Conservation (phyloP, 2,888 invertebrate genomes). For the Seira ritae region DNA sequence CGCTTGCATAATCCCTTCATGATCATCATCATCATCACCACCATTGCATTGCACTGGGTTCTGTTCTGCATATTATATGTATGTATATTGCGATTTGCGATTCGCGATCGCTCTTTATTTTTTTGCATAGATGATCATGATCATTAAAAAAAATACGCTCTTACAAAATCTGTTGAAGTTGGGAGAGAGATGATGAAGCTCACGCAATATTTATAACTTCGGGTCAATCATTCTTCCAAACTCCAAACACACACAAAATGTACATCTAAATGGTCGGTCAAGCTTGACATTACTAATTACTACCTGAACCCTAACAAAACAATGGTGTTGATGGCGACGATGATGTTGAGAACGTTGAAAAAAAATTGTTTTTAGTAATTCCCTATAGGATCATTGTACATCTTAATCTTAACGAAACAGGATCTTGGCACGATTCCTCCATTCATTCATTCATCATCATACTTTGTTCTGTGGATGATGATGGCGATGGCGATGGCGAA, state of each 20-base stretch:
- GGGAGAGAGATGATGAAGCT: not conserved
- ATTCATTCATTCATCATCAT: slow-evolving; percentile 7
- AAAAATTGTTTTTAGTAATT: slow-evolving; percentile 4
- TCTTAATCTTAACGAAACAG: slow-evolving; percentile 27
- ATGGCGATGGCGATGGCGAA: not conserved
- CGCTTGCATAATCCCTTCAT: slow-evolving; percentile 8
- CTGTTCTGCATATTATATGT: no score
- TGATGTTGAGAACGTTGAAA: not conserved
- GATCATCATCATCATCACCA: not conserved
- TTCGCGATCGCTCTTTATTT: not conserved
- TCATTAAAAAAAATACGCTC: not conserved
- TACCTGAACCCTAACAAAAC: slow-evolving; percentile 41
- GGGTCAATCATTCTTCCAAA: slow-evolving; percentile 7
- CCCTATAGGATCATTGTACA: not conserved
- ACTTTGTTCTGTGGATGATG: not conserved
- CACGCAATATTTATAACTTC: slow-evolving; percentile 2
- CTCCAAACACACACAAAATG: not conserved
- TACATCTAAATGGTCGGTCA: slow-evolving; percentile 24
- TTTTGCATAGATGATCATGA: slow-evolving; percentile 2
- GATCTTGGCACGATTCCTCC: slow-evolving; percentile 23
- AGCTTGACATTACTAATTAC: slow-evolving; percentile 62
- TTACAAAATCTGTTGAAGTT: not conserved
- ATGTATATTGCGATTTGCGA: no score
- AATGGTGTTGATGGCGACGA: not conserved
- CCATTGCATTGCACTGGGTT: no score